These are phyloP conservation scores for Caracal caracal DNA, from an alignment of 2,113 vertebrate species.

Conservation along the genomic window DNA sequence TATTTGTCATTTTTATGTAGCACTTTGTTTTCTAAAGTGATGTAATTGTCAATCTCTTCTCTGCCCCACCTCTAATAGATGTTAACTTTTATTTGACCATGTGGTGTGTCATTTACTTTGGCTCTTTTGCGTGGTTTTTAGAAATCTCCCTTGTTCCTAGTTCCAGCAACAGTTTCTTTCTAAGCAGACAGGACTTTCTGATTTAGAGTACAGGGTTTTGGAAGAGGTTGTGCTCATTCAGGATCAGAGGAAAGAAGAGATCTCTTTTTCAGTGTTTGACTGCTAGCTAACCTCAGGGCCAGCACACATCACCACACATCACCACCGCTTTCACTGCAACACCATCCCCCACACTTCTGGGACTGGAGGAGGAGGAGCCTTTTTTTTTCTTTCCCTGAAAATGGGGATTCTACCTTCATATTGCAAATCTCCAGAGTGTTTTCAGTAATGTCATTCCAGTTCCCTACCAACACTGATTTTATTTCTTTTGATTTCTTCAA, in stretches of 20 bases:
- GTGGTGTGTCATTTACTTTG: constrained; percentile 41
- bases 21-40: constrained; percentile 40
- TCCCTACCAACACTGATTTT: constrained; percentile 53
- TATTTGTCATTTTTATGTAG: constrained; percentile 26
- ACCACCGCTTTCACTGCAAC: neutral
- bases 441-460: neutral
- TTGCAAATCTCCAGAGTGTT: constrained; percentile 29
- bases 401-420: constrained; percentile 42
- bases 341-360: neutral
- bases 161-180: constrained; percentile 45
- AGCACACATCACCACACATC: neutral
- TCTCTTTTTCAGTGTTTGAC: neutral
- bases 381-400: neutral
- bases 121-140: constrained; percentile 53
- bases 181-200: constrained; percentile 43
- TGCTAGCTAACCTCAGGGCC: neutral
- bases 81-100: constrained; percentile 58
- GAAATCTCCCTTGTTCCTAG: constrained; percentile 60
- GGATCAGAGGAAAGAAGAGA: constrained; percentile 4
- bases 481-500: constrained; percentile 63
- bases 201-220: constrained; percentile 23
- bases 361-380: constrained; percentile 33
- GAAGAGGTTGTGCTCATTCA: constrained; percentile 46
- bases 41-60: constrained; percentile 25
- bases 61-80: neutral